These are phyloP conservation scores for Oreocharis arfaki DNA, from an alignment of 2,113 vertebrate species.

Conservation along the genomic window DNA sequence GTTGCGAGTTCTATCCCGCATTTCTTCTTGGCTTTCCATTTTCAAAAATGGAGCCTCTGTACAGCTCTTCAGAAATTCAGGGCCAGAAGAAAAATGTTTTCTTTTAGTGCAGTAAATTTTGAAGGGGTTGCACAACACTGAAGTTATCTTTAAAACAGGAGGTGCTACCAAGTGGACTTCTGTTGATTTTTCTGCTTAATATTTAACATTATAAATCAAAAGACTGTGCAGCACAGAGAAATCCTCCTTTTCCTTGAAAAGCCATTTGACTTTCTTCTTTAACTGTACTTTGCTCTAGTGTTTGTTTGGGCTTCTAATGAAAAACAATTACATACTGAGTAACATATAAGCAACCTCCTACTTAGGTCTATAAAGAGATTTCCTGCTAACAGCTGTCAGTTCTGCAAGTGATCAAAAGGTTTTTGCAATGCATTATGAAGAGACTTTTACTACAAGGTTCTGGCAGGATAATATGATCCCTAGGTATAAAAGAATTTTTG, in stretches of 20 bases:
- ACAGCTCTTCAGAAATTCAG: neutral
- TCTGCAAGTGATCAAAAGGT: neutral
- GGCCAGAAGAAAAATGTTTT: neutral
- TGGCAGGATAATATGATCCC: neutral
- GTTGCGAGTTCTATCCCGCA: fast-evolving
- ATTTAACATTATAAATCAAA: neutral
- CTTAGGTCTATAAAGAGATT: neutral
- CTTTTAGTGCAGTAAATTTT: neutral
- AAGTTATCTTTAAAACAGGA: neutral
- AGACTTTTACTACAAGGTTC: neutral
- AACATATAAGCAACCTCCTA: neutral
- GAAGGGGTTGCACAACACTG: neutral
- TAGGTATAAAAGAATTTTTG: neutral
- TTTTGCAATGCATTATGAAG: neutral
- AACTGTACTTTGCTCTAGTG: neutral
- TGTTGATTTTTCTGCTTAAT: neutral
- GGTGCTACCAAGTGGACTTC: neutral
- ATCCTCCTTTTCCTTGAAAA: neutral
- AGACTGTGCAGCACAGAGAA: neutral
- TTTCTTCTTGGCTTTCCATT: neutral
- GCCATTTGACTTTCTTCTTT: neutral
- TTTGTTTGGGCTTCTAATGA: neutral
- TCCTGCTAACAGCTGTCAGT: neutral
- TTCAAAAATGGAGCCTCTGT: neutral
- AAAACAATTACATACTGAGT: neutral